Evolutionary conservation across 2,888 invertebrate species (phyloP).

Genomic region (Agonum fuliginosum): DNA sequence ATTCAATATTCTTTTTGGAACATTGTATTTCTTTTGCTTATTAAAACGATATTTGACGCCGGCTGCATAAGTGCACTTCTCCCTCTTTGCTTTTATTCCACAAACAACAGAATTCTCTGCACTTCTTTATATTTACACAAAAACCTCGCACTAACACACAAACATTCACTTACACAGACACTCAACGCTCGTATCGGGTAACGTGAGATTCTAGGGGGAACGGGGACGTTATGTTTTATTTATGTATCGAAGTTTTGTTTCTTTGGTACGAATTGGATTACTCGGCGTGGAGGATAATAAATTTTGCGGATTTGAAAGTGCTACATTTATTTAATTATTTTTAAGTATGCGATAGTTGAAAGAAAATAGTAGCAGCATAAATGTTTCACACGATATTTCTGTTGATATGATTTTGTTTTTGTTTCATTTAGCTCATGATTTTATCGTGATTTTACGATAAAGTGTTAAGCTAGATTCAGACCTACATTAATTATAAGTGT

Average conservation of each 20-base stretch:
- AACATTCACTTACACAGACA: neutral
- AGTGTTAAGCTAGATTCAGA: no score
- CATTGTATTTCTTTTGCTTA: neutral
- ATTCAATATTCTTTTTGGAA: neutral
- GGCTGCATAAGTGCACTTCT: neutral
- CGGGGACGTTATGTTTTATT: slow-evolving; percentile 37
- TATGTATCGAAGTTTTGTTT: slow-evolving; percentile 42
- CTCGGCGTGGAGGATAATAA: neutral
- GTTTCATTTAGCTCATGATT: no score
- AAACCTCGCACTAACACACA: neutral
- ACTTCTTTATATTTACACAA: no score
- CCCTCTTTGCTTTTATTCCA: no score
- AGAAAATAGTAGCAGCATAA: neutral
- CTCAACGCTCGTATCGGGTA: slow-evolving; percentile 1
- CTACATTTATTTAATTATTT: no score
- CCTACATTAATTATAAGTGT: no score
- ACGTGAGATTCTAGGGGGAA: neutral
- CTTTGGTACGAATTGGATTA: slow-evolving; percentile 13
- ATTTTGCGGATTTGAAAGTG: slow-evolving; percentile 3
- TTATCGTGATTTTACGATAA: no score
- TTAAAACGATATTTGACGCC: slow-evolving; percentile 24
- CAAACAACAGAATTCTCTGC: no score
- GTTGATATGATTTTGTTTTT: no score
- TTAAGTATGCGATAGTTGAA: no score
- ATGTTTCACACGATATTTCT: neutral